Percentiles rank a stretch among this genome's conserved stretches.
phyloP scores from a whole-genome alignment of 23 tunicate species.

The Ciona savignyi region DNA sequence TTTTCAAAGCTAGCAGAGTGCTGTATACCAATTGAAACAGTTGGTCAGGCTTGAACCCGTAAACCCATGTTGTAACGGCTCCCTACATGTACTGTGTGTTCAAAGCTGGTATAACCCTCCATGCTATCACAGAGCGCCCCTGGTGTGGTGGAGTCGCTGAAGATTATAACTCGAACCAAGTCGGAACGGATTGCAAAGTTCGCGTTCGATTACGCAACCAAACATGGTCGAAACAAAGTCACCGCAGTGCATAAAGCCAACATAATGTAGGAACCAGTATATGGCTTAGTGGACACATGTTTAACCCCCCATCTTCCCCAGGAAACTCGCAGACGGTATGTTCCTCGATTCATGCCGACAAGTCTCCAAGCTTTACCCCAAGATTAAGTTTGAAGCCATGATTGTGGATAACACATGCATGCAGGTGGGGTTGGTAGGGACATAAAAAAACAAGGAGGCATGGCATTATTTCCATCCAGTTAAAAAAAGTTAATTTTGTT shows the following conservation, averaged over 20 bases:
- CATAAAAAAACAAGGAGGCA: background rate
- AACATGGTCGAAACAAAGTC: slow-evolving; percentile 55
- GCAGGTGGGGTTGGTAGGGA: slow-evolving; percentile 26
- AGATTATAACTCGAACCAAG: slow-evolving; percentile 60
- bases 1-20: too few species aligned
- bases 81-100: too few species aligned
- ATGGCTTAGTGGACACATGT: background rate
- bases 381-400: slow-evolving; percentile 68
- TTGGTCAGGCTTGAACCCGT: too few species aligned
- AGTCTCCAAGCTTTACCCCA: slow-evolving; percentile 53
- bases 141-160: slow-evolving; percentile 87
- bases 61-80: too few species aligned
- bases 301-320: background rate
- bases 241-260: slow-evolving; percentile 89
- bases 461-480: too few species aligned
- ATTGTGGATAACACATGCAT: slow-evolving; percentile 86
- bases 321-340: slow-evolving; percentile 86
- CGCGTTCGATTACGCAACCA: slow-evolving; percentile 83
- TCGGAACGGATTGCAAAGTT: slow-evolving; percentile 75
- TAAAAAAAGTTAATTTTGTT: too few species aligned
- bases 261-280: slow-evolving; percentile 35
- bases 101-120: background rate
- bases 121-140: slow-evolving; percentile 31
- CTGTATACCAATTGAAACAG: too few species aligned
- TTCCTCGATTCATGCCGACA: slow-evolving; percentile 61